Evolutionary conservation across 92 coral and sea anemone species (phyloP), one percentile per base, ranked within the genome.

Genomic region (Palythoa caribaeorum): DNA sequence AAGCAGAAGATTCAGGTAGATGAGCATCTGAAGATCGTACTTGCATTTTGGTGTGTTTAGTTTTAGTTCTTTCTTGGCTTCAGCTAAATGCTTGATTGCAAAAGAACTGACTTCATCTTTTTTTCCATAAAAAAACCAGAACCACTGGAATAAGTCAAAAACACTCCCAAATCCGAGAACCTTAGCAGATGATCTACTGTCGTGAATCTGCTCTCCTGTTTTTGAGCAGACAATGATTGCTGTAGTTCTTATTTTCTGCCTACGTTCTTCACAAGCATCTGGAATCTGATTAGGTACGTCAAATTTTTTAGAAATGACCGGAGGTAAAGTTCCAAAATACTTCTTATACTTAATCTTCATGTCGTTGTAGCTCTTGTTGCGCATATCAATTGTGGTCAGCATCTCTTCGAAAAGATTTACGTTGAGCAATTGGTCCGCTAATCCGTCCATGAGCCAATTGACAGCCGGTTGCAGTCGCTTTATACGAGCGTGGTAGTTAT

Each of bases 291-390:
- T 21, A 20, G 73, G 4, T 20, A 13, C 10, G 48, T 52, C 19
- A 5, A 7, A 12, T 10, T 5, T 80, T 65, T 59, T 62, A 35
- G 9, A 7, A 20, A 20, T 65, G 7, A 65, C 40, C 6, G 88
- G 71, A 71, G 8, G 36, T 19, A 38, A 16, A 48, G 66, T 72
- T 84, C 88, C 88, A 19, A 71, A 71, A 73, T 72, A 84, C 48
- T 84, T 84, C 35, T 84, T 51, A 66, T 84, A 84, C 38, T 84
- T 84, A 17, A 15, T 71, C 20, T 84, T 84, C 55, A 84, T 84
- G 50, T 84, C 88, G n/a, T 84, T 84, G 54, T 84, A 72, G 71
- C 47, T 53, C 38, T 71, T 84, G 57, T 84, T 84, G 38, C 88
- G 88, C 88, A 72, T 71, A 38, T 84, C 88, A 84, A 72, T 84